Evolutionary conservation across 1,140 invertebrate species (phyloP).

Genomic region (Streblospio benedicti): DNA sequence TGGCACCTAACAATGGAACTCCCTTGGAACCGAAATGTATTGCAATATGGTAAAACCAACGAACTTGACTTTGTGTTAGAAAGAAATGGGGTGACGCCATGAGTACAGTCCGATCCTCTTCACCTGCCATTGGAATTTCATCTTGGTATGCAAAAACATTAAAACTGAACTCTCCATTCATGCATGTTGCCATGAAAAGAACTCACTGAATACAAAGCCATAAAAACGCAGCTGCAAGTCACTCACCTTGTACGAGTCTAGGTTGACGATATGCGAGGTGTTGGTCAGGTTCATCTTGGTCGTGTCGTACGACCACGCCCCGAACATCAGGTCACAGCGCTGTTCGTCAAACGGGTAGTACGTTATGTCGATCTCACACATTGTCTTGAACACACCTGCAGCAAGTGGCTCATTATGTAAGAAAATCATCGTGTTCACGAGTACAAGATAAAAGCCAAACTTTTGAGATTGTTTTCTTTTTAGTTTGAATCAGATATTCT

Average conservation of each 20-base stretch:
- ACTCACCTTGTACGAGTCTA: slow-evolving; percentile 5
- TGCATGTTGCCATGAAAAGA: too few species aligned
- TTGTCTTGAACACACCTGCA: slow-evolving; percentile 18
- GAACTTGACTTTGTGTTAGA: too few species aligned
- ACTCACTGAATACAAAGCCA: too few species aligned
- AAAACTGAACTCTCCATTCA: too few species aligned
- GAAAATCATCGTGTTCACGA: background rate
- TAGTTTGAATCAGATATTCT: background rate
- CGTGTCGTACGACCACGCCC: slow-evolving; percentile 19
- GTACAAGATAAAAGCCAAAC: background rate
- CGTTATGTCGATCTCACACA: slow-evolving; percentile 20
- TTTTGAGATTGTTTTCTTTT: background rate
- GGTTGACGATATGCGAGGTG: slow-evolving; percentile 6
- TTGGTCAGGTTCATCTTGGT: slow-evolving; percentile 18
- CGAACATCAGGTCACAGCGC: slow-evolving; percentile 14
- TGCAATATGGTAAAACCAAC: too few species aligned
- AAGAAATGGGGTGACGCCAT: too few species aligned
- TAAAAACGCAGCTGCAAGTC: too few species aligned
- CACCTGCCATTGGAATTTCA: too few species aligned
- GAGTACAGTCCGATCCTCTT: too few species aligned
- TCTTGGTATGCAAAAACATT: slow-evolving; percentile 2
- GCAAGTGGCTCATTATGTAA: background rate
- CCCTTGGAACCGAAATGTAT: too few species aligned
- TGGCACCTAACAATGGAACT: too few species aligned
- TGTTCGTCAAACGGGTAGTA: slow-evolving; percentile 20